Conservation (phyloP, 2,888 invertebrate species). For the Antheraea yamamai region DNA sequence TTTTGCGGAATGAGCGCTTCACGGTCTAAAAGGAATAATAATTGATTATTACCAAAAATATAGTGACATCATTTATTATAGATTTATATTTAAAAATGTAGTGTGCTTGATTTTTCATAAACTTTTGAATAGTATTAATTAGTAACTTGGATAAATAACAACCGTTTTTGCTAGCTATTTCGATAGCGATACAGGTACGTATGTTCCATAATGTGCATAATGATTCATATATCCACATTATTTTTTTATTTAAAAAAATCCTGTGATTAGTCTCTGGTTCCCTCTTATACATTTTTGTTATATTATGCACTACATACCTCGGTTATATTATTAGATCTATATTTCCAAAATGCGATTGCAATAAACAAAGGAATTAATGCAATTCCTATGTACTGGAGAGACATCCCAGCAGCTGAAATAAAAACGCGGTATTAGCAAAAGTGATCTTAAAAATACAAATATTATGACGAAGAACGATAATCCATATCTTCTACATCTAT, state of each 20-base stretch:
- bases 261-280: not conserved
- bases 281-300: not conserved
- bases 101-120: not conserved
- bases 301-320: constrained; percentile 44
- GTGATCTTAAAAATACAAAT: not conserved
- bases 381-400: constrained; percentile 68
- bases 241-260: not conserved
- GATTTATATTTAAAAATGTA: not conserved
- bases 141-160: not conserved
- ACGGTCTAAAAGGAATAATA: constrained; percentile 61
- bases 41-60: constrained; percentile 1
- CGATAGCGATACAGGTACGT: not conserved
- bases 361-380: constrained; percentile 67
- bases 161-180: not conserved
- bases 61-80: not conserved
- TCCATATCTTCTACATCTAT: not conserved
- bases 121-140: not conserved
- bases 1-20: constrained; percentile 68
- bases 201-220: not conserved
- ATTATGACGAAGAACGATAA: not conserved
- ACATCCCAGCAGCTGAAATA: constrained; percentile 65
- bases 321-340: constrained; percentile 51
- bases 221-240: not conserved
- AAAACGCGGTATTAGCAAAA: not conserved
- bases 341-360: constrained; percentile 58